Evolutionary conservation across 2,113 vertebrate species (phyloP).

Genomic region (Atrichornis clamosus): DNA sequence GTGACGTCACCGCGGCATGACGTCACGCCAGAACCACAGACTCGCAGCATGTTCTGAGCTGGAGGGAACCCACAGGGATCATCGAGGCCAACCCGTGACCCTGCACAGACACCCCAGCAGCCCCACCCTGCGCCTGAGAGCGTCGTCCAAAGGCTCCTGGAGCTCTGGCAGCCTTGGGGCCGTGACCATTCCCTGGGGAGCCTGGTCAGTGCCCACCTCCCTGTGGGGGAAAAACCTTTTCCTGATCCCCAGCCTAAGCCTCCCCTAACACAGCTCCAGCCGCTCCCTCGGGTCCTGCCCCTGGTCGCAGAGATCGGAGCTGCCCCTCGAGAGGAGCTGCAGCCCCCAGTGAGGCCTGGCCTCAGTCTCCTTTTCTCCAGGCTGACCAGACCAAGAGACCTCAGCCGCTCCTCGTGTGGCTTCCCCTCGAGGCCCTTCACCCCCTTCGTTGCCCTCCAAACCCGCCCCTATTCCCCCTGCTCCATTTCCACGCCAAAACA

Average conservation of each 20-base stretch:
- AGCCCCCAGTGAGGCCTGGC: neutral
- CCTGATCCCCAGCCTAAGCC: fast-evolving
- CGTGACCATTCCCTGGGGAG: neutral
- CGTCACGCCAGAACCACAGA: neutral
- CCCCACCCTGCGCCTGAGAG: neutral
- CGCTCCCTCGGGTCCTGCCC: neutral
- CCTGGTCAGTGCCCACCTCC: neutral
- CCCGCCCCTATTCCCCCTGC: fast-evolving
- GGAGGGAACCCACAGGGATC: neutral
- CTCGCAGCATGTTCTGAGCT: neutral
- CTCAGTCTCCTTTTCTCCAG: neutral
- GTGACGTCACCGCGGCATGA: neutral
- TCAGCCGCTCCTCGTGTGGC: neutral
- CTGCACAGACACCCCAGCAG: neutral
- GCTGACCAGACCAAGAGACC: neutral
- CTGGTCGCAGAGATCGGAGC: neutral
- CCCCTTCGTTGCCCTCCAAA: neutral
- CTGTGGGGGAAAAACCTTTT: neutral
- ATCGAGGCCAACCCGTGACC: neutral
- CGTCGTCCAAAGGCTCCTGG: neutral
- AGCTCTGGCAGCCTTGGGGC: neutral
- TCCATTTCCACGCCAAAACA: neutral
- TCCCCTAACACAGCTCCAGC: neutral
- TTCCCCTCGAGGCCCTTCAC: neutral
- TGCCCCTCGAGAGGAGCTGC: neutral